phyloP scores from a whole-genome alignment of 2,797 vertebrate species.

The Thripadectes ignobilis region DNA sequence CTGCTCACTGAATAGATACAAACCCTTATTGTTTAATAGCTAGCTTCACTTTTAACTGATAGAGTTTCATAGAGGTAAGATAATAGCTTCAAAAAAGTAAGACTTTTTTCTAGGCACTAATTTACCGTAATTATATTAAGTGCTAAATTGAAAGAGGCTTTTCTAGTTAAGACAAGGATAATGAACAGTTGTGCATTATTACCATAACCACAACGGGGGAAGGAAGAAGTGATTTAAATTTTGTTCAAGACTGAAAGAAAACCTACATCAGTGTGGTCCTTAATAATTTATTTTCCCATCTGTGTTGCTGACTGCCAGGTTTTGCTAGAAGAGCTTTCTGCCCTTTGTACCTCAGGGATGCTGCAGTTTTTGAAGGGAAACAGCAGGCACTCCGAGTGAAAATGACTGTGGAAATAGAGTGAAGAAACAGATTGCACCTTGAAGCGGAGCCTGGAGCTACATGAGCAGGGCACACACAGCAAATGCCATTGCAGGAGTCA shows the following conservation, averaged over 20 bases:
- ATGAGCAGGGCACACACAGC: neutral
- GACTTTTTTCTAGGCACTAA: conserved; percentile 7
- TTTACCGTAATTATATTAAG: conserved; percentile 43
- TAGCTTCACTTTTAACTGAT: conserved; percentile 19
- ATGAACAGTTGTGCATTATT: conserved; percentile 13
- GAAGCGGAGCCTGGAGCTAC: neutral
- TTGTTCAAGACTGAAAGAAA: neutral
- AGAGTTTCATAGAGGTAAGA: neutral
- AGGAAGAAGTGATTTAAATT: neutral
- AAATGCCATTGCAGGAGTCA: neutral
- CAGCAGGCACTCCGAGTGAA: neutral
- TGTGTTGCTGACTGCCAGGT: neutral
- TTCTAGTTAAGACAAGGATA: conserved; percentile 30
- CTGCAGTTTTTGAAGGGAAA: neutral
- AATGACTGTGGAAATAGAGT: neutral
- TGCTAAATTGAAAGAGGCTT: conserved; percentile 47
- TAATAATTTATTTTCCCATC: neutral
- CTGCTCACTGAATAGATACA: neutral
- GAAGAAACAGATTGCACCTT: neutral
- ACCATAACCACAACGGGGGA: neutral
- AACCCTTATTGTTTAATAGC: conserved; percentile 20
- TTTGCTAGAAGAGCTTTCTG: neutral
- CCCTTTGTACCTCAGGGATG: neutral
- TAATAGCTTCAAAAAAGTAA: conserved; percentile 18
- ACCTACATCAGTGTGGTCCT: neutral